A percentile compares a stretch with the other conserved stretches of the same genome.
Conservation (phyloP, 2,888 invertebrate genomes). For the Tiliacea citrago region DNA sequence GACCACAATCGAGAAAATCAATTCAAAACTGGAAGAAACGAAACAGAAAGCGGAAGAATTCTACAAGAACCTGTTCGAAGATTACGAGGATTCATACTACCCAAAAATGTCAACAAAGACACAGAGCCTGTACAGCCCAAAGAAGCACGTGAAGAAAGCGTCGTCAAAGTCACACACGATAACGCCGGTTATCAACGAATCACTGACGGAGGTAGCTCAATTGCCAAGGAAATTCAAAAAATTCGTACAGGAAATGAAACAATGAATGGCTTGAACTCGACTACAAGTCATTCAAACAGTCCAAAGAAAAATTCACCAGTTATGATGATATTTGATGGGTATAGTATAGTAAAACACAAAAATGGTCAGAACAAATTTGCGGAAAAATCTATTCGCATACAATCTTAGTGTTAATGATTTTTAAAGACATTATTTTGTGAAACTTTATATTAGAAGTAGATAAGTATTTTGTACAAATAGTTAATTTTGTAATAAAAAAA, state of each 20-base stretch:
- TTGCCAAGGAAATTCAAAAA: slow-evolving; percentile 85
- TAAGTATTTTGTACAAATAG: slow-evolving; percentile 63
- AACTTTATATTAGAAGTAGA: slow-evolving; percentile 56
- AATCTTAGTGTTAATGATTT: slow-evolving; percentile 63
- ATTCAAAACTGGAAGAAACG: slow-evolving; percentile 80
- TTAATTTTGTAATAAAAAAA: slow-evolving; percentile 61
- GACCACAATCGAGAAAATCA: slow-evolving; percentile 77
- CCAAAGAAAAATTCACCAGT: slow-evolving; percentile 72
- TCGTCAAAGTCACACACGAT: slow-evolving; percentile 78
- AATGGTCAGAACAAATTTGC: slow-evolving; percentile 84
- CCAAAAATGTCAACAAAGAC: slow-evolving; percentile 74
- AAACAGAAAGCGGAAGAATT: slow-evolving; percentile 82
- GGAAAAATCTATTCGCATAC: slow-evolving; percentile 81
- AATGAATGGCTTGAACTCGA: slow-evolving; percentile 65
- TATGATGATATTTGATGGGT: slow-evolving; percentile 86
- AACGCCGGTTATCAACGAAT: slow-evolving; percentile 84
- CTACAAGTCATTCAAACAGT: slow-evolving; percentile 59
- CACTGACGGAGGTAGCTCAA: slow-evolving; percentile 82
- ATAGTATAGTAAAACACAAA: slow-evolving; percentile 85
- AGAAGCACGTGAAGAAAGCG: slow-evolving; percentile 80
- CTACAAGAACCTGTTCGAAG: slow-evolving; percentile 83
- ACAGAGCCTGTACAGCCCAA: slow-evolving; percentile 77
- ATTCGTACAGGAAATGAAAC: slow-evolving; percentile 83
- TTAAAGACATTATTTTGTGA: slow-evolving; percentile 36
- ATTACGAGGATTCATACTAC: slow-evolving; percentile 80